These are phyloP conservation scores for Nothobranchius furzeri DNA, from an alignment of 2,113 vertebrate genomes.

Conservation along the genomic window DNA sequence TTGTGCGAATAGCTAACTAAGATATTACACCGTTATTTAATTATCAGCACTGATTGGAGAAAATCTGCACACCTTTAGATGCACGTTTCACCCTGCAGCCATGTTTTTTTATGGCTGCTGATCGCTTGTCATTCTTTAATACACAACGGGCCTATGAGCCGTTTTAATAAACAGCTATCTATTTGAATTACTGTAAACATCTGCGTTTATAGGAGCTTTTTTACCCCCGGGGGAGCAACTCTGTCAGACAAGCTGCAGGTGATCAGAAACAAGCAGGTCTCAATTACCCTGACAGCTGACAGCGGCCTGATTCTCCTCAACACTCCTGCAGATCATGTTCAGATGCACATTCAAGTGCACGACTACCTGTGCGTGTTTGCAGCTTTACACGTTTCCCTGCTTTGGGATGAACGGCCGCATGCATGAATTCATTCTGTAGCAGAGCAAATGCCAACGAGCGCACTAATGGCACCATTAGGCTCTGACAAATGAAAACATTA, in stretches of 20 bases:
- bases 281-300: constrained; percentile 74
- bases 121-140: constrained; percentile 26
- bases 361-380: constrained; percentile 16
- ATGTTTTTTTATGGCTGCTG: constrained; percentile 39
- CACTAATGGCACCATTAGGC: constrained; percentile 71
- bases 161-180: constrained; percentile 53
- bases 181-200: constrained; percentile 58
- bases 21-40: constrained; percentile 17
- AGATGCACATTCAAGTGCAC: constrained; percentile 38
- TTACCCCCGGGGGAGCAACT: constrained; percentile 33
- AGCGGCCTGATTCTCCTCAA: constrained; percentile 69
- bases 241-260: constrained; percentile 42
- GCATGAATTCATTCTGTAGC: constrained; percentile 58
- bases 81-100: constrained; percentile 32
- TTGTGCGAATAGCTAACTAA: background rate
- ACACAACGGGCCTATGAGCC: constrained; percentile 30
- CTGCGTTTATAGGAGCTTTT: constrained; percentile 32
- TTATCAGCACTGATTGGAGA: background rate
- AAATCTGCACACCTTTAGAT: constrained; percentile 11
- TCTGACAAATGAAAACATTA: constrained; percentile 73
- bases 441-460: constrained; percentile 68
- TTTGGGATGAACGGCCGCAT: constrained; percentile 48
- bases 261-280: constrained; percentile 70
- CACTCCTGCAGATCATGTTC: constrained; percentile 34
- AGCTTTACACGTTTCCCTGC: constrained; percentile 22